Base-by-base conservation (phyloP, 2,797 vertebrate genomes). In the Furcifer pardalis region DNA sequence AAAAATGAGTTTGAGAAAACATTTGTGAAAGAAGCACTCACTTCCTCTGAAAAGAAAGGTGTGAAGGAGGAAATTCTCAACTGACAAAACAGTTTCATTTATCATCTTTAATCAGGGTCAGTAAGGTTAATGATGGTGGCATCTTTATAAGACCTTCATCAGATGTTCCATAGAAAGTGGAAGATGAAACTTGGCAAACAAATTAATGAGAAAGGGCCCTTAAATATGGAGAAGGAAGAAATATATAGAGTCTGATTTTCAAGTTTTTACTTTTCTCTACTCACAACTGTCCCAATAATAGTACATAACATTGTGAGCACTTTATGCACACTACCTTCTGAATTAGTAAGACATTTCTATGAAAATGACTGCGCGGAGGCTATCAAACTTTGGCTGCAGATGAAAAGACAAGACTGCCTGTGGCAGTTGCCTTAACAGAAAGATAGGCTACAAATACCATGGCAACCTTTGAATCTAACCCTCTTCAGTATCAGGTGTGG, bases 111-210 rank as follows among this genome's bases (percentile, higher is more conserved):
- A 7, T 7, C 68, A 74, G 32, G 10, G 25, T 17, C 7, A 59
- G n/a, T 30, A 17, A 46, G 59, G 35, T 52, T 40, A 81, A 79
- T 46, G 72, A 52, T 59, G 19, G 80, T 25, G 19, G 52, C 4
- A 23, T 74, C 49, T 87, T 81, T 84, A 66, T 27, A 2, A 2
- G 25, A 62, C 84, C 89, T 90, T 37, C 37, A 85, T 35, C 52
- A 81, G 2, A 81, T 74, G 44, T 79, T 25, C 86, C 82, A 68
- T 7, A 46, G 19, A 69, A 66, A 69, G 71, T 9, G 69, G 68
- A 7, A 82, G 15, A 7, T 23, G 65, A 10, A 10, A 85, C 32
- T 44, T 68, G 60, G 65, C 49, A 87, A 75, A 40, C 49, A 81
- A n/a, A 23, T 4, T 82, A 74, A 59, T 35, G 9, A 80, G 27